phyloP scores from a whole-genome alignment of 2,113 vertebrate species.

The human region GRCh38 chr1:219778501-219779000 shows the following conservation, averaged over 20 bases:
- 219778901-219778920: slow-evolving; percentile 62
- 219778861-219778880: slow-evolving; percentile 10
- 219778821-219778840: neutral
- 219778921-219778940: neutral
- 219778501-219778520: neutral
- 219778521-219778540: neutral
- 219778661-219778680: neutral
- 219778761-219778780: slow-evolving; percentile 24
- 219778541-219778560: neutral
- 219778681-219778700: neutral
- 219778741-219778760: neutral
- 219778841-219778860: neutral
- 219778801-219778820: slow-evolving; percentile 42
- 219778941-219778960: slow-evolving; percentile 66
- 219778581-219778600: neutral
- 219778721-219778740: neutral
- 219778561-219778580: neutral
- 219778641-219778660: neutral
- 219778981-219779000: slow-evolving; percentile 70
- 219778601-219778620: neutral
- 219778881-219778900: slow-evolving; percentile 11
- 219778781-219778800: neutral
- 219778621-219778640: neutral
- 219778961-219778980: slow-evolving; percentile 71
- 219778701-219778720: neutral